Base-by-base conservation (phyloP, 64 coral and sea anemone species). In the Trachythela sp. region DNA sequence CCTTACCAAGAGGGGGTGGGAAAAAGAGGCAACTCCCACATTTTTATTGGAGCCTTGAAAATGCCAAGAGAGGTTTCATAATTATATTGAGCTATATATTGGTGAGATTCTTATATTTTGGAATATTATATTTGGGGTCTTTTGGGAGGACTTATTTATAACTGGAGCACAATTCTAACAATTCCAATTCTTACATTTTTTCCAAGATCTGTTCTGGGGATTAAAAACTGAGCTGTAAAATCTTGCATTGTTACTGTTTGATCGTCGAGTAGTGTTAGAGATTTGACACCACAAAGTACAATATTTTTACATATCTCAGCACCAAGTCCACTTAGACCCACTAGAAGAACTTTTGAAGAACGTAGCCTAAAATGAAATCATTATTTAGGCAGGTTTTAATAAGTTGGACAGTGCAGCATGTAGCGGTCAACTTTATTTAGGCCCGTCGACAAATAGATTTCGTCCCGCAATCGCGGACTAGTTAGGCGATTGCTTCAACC, bases 241-340 rank as follows among this genome's bases (percentile, higher is more conserved):
- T 99, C 96, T 87, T 95, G 85, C 75, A 92, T 89, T 64, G 84
- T 94, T 2, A 99, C 94, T 84, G 51, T 20, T 41, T 83, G 5
- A 39, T 92, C 68, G 84, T 99, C 96, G 30, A 93, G 48, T 85
- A 95, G 89, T 2, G 93, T 95, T 2, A 99, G 51, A 67, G 96
- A 94, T 56, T 95, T 99, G 34, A 99, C 94, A 9, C 96, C 96
- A 36, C 93, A 94, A 13, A 99, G 86, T 2, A 99, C 90, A 15
- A 99, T 89, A 70, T 99, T 99, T 56, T 99, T 99, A 91, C 96
- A 99, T 48, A 99, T 95, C 80, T 99, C 96, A 70, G 96, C 96
- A 49, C 96, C 96, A 41, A 99, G 26, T 54, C 96, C 96, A 71
- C 83, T 93, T 30, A 99, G 71, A 33, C 89, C 94, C 38, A 95